Base-by-base conservation (phyloP, 2,797 vertebrate genomes). In the Xenopus petersii region DNA sequence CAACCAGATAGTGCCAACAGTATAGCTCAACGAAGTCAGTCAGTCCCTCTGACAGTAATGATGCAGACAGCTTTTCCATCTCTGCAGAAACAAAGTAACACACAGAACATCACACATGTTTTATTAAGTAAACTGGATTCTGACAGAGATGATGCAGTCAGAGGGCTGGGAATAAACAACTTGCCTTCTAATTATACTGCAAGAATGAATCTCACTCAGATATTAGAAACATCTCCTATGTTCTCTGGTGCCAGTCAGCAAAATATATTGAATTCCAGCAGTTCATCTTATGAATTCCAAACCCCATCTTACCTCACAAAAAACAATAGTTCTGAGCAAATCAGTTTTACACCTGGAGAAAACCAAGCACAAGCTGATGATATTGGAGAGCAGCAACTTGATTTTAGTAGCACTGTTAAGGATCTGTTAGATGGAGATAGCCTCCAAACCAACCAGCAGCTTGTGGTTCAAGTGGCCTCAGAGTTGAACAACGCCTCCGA, bases 191-290 rank as follows among this genome's bases (percentile, higher is more conserved):
- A 93, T 89, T 99, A 98, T 82, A 97, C 94, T 12, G 97, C 97
- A 73, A 92, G 97, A 75, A 97, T 98, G 95, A 98, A 99, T 91
- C 97, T 99, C 85, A 97, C 95, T 54, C 97, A 99, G 86, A 95
- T 99, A 86, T 90, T 99, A 13, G 96, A 99, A 89, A 95, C 95
- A 13, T 93, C 94, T 24, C 68, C 93, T 0, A 81, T 83, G 86
- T 93, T 94, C 80, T 86, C 93, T 80, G 87, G 89, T 87, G 92
- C 94, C 89, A 92, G 88, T 84, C 89, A 91, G 36, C 92, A 95
- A 86, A 88, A 83, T 83, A 86, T 93, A 90, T 91, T 95, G 81
- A 88, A 89, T 64, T 90, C 93, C 88, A 95, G 94, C 81, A 89
- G 94, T 81, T 90, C 93, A 74, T 92, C 91, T 70, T 95, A 93